Evolutionary conservation across 2,888 invertebrate species (phyloP), one percentile per base, ranked within the genome.

Genomic region (Troilus luridus): DNA sequence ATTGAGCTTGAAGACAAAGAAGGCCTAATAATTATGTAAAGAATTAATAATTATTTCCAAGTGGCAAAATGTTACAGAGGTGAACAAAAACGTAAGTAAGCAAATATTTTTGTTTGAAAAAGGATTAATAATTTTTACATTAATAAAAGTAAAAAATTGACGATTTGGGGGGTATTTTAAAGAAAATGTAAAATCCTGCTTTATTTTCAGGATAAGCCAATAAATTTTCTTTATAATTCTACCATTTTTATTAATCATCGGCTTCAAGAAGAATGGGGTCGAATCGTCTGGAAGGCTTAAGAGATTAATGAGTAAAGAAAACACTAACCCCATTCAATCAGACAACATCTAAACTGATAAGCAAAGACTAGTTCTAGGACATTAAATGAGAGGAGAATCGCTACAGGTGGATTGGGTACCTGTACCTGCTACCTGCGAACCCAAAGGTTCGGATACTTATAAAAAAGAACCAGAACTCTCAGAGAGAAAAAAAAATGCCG

Each of bases 391-490:
- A 85, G 56, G 54, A 58, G 85, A 58, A 85, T 54, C 54, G 85
- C 85, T 85, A 58, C 85, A 85, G 85, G 85, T 85, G 85, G 85
- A 54, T n/a, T 8, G 85, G 41, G 56, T 54, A 58, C 56, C 85
- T 85, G 56, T 54, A 58, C 56, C 85, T 85, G 56, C 85, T 56
- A 85, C 85, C 85, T 85, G 10, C n/a, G 11, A 56, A 27, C 12
- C 24, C 5, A 19, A 21, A 11, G 56, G 21, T 56, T n/a, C 56
- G 56, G 56, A 5, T 58, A 85, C 6, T 17, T 11, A 58, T 41
- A 56, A 85, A 85, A 85, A 85, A 85, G 56, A 56, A n/a, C 54
- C 56, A 58, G 56, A 85, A 12, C 85, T 56, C 85, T 58, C 11
- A 56, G 54, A 85, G 9, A 81, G 21, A 81, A 54, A 77, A 85